Base-by-base conservation (phyloP, 1,140 invertebrate genomes). In the Zeugodacus cucurbitae region DNA sequence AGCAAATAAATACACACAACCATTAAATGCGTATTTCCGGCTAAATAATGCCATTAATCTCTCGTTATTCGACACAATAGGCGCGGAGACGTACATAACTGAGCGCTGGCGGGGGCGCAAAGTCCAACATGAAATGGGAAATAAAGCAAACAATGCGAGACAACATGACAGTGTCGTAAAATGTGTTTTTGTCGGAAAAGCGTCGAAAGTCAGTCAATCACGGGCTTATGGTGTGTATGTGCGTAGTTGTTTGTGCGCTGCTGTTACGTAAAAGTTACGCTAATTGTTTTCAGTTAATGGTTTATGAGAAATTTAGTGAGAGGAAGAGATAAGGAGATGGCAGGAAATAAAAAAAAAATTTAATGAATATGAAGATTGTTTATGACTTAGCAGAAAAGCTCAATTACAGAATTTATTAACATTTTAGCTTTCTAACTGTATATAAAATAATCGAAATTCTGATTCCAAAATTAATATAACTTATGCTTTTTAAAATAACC, bases 11-110 rank as follows among this genome's bases (percentile, higher is more conserved):
- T 74, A 44, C 32, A 74, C 29, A 74, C 17, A 22, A 41, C 17
- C 34, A 74, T 74, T 74, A 41, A 74, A 74, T 74, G 70, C 37
- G 32, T 74, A 74, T 74, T 41, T 74, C 34, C 70, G 70, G 34
- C 20, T 74, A 34, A 74, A 74, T 74, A 41, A 41, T 74, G 70
- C 10, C 70, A 41, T 74, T 74, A 74, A 74, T 74, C 70, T 74
- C 34, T 8, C 70, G 37, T 74, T 41, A 74, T n/a, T 5, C 70
- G 22, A 74, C 37, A 74, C 37, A 44, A 11, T 74, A 29, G 70
- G 70, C 70, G 70, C 4, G 11, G 11, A 1, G 29, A 11, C 29
- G 62, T n/a, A n/a, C n/a, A n/a, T n/a, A n/a, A n/a, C n/a, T n/a
- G n/a, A 3, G 11, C 29, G 17, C 22, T 74, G 70, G 1, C 70